These are phyloP conservation scores for Nettapus auritus DNA, from an alignment of 2,113 vertebrate genomes.

Conservation along the genomic window DNA sequence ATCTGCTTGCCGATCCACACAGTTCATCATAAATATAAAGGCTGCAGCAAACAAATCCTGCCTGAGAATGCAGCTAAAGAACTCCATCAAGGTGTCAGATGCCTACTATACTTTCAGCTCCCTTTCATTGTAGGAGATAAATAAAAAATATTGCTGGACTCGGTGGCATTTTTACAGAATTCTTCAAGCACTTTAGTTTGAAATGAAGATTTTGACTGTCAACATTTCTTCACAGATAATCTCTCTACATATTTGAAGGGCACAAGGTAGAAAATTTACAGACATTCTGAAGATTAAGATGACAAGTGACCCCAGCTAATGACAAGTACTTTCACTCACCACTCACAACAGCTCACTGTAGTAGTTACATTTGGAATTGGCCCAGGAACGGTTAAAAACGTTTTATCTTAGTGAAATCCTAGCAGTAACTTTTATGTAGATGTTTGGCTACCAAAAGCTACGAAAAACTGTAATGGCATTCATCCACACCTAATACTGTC, in stretches of 20 bases:
- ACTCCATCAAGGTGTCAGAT: not conserved
- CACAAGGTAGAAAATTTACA: not conserved
- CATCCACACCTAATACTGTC: not conserved
- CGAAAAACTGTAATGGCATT: constrained; percentile 9
- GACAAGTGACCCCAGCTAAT: not conserved
- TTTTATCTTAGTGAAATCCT: not conserved
- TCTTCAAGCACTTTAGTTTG: not conserved
- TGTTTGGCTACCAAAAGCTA: not conserved
- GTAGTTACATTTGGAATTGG: not conserved
- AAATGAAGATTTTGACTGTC: constrained; percentile 31
- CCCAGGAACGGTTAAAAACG: constrained; percentile 7
- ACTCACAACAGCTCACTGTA: not conserved
- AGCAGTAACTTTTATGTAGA: not conserved
- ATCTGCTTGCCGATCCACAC: not conserved
- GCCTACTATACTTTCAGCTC: not conserved
- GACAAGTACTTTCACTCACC: not conserved
- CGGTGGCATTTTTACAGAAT: not conserved
- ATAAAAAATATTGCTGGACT: constrained; percentile 19
- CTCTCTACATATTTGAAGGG: not conserved
- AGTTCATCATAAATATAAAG: not conserved
- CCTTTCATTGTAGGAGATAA: not conserved
- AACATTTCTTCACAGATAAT: not conserved
- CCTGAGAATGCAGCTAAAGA: not conserved
- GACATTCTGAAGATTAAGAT: not conserved
- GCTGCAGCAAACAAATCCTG: not conserved